phyloP scores from a whole-genome alignment of 2,113 vertebrate genomes.

The Micronisus gabar region DNA sequence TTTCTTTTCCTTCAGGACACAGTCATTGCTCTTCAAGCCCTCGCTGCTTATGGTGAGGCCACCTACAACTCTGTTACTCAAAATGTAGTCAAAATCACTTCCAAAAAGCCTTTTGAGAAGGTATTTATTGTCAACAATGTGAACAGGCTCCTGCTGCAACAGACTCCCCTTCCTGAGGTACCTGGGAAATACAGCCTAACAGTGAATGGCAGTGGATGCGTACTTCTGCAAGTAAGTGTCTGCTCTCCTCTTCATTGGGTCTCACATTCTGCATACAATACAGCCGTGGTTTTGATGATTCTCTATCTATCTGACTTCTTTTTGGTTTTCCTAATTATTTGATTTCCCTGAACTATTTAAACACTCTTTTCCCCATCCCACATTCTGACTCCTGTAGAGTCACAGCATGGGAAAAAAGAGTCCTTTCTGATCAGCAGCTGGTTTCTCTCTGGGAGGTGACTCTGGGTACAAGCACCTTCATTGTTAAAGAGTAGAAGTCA shows the following conservation, averaged over 20 bases:
- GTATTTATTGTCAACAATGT: constrained; percentile 35
- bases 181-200: constrained; percentile 40
- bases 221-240: constrained; percentile 56
- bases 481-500: not conserved
- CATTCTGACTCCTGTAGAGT: not conserved
- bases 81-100: constrained; percentile 24
- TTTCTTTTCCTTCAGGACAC: constrained; percentile 62
- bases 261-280: not conserved
- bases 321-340: not conserved
- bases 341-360: not conserved
- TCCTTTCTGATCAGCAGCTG: not conserved
- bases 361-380: not conserved
- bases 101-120: constrained; percentile 10
- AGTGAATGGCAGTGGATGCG: constrained; percentile 54
- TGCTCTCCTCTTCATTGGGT: not conserved
- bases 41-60: constrained; percentile 39
- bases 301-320: not conserved
- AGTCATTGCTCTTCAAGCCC: constrained; percentile 67
- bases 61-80: constrained; percentile 34
- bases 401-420: not conserved
- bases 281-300: not conserved
- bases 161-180: not conserved
- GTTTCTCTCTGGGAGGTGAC: not conserved
- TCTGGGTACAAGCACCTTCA: not conserved
- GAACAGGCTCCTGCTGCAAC: constrained; percentile 65